Conservation (phyloP, 2,797 vertebrate genomes). For the Melanotaenia parkinsoni region DNA sequence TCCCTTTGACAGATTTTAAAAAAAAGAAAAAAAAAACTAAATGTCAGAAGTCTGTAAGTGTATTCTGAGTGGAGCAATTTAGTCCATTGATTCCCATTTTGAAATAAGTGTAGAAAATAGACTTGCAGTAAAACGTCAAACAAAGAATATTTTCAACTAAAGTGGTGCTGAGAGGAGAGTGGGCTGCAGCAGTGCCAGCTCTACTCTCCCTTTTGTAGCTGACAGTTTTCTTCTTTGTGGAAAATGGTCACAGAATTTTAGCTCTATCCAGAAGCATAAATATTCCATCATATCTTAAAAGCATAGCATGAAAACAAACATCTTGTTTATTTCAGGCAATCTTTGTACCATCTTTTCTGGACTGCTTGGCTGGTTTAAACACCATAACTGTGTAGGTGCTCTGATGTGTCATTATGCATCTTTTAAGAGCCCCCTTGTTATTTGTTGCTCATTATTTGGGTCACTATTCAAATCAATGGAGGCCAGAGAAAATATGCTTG, state of each 20-base stretch:
- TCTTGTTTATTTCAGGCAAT: slow-evolving; percentile 6
- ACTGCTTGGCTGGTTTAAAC: slow-evolving; percentile 42
- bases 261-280: slow-evolving; percentile 10
- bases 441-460: neutral
- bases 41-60: slow-evolving; percentile 25
- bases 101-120: slow-evolving; percentile 13
- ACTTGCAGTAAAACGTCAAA: slow-evolving; percentile 30
- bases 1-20: slow-evolving; percentile 19
- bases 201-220: slow-evolving; percentile 33
- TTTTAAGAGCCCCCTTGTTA: slow-evolving; percentile 5
- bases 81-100: slow-evolving; percentile 31
- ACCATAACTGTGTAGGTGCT: slow-evolving; percentile 25
- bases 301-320: slow-evolving; percentile 24
- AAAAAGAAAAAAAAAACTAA: slow-evolving; percentile 5
- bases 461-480: neutral
- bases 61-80: slow-evolving; percentile 13
- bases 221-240: slow-evolving; percentile 39
- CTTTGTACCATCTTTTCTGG: slow-evolving; percentile 26
- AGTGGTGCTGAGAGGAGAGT: slow-evolving; percentile 22
- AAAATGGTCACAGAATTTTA: slow-evolving; percentile 29
- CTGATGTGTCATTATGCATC: slow-evolving; percentile 30
- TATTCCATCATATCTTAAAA: slow-evolving; percentile 30
- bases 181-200: slow-evolving; percentile 31
- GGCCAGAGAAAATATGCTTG: neutral
- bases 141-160: slow-evolving; percentile 31